Evolutionary conservation across 35 echinoderm and acorn worm genomes (phyloP).

Genomic region (Heliocidaris erythrogramma): DNA sequence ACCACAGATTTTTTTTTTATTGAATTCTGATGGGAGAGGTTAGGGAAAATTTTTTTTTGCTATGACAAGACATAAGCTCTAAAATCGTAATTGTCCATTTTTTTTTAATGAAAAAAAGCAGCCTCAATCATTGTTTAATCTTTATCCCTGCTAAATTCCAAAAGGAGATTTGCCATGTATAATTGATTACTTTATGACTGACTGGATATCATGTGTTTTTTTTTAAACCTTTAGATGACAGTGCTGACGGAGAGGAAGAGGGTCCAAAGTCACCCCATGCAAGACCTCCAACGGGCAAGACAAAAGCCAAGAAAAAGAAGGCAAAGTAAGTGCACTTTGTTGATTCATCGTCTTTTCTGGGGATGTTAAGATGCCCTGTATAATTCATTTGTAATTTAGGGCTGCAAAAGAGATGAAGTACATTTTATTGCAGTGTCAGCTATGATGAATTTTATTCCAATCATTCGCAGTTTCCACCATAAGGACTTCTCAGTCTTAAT

Average conservation of each 20-base stretch:
- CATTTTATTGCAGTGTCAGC: background rate
- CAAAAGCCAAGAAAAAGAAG: constrained; percentile 61
- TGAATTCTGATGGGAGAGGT: too few relatives aligned
- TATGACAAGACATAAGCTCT: too few relatives aligned
- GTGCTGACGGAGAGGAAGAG: constrained; percentile 55
- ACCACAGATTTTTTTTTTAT: background rate
- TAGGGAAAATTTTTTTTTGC: too few relatives aligned
- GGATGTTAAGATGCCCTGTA: background rate
- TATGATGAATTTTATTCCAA: constrained; percentile 34
- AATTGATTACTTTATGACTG: too few relatives aligned
- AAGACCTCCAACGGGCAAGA: constrained; percentile 50
- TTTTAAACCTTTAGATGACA: constrained; percentile 44
- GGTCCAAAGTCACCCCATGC: constrained; percentile 29
- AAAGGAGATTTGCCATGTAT: too few relatives aligned
- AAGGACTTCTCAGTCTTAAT: constrained; percentile 28
- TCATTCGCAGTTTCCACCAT: constrained; percentile 50
- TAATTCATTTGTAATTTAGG: background rate
- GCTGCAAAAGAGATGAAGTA: too few relatives aligned
- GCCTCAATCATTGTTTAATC: too few relatives aligned
- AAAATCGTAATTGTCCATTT: too few relatives aligned
- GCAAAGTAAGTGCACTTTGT: background rate
- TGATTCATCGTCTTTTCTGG: background rate
- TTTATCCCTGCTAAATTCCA: too few relatives aligned
- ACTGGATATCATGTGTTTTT: background rate
- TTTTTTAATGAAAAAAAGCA: too few relatives aligned